Evolutionary conservation across 2,888 invertebrate species (phyloP).

Genomic region (Drosophila fungiperda): DNA sequence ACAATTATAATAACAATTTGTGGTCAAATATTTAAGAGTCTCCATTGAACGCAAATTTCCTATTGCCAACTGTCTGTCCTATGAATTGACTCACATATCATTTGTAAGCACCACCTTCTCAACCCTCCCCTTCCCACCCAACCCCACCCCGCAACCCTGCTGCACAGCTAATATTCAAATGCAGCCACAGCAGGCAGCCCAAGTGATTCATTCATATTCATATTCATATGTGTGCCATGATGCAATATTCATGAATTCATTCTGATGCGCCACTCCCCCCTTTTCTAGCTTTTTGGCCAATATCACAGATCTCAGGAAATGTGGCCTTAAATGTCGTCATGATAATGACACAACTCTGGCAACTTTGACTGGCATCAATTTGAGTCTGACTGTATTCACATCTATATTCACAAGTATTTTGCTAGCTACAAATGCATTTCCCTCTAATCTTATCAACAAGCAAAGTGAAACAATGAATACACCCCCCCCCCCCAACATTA

Average conservation of each 20-base stretch:
- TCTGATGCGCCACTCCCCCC: background rate
- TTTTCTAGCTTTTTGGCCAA: too few relatives aligned
- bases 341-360: constrained; percentile 13
- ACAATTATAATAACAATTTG: constrained; percentile 75
- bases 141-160: background rate
- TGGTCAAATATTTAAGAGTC: constrained; percentile 73
- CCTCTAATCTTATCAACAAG: constrained; percentile 1
- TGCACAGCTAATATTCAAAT: constrained; percentile 18
- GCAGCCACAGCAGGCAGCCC: constrained; percentile 13
- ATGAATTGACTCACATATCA: constrained; percentile 28
- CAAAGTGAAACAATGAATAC: background rate
- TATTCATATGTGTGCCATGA: constrained; percentile 32
- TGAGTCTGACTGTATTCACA: background rate
- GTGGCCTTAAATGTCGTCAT: constrained; percentile 40
- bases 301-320: constrained; percentile 6
- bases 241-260: constrained; percentile 54
- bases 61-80: constrained; percentile 32
- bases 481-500: background rate
- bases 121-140: too few relatives aligned
- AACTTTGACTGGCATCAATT: background rate
- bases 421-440: background rate
- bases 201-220: constrained; percentile 37
- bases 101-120: background rate
- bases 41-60: constrained; percentile 55
- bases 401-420: background rate